These are phyloP conservation scores for Potamilus streckersoni DNA, from an alignment of 1,140 invertebrate species.

Conservation along the genomic window DNA sequence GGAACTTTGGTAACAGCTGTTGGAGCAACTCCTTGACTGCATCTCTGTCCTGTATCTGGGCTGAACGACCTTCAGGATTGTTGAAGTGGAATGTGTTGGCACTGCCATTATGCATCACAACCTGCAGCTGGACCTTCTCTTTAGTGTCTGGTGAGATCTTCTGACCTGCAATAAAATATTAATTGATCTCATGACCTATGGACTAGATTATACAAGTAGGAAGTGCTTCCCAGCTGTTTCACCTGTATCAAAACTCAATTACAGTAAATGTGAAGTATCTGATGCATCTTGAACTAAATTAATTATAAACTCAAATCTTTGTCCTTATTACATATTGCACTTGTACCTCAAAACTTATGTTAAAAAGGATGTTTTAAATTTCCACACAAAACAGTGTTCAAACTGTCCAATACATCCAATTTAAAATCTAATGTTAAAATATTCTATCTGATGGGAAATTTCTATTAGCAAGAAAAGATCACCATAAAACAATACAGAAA, in stretches of 20 bases:
- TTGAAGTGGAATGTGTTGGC: slow-evolving; percentile 99
- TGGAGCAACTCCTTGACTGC: slow-evolving; percentile 93
- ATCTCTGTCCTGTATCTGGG: slow-evolving; percentile 91
- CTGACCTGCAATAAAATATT: slow-evolving; percentile 78
- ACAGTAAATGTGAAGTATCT: not conserved
- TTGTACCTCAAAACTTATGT: not conserved
- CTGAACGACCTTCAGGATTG: slow-evolving; percentile 83
- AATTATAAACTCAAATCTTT: not conserved
- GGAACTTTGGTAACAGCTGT: slow-evolving; percentile 94
- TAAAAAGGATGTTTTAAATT: not conserved
- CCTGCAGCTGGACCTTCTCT: slow-evolving; percentile 98
- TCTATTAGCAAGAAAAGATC: no score
- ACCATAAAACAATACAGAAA: no score
- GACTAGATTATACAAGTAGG: no score
- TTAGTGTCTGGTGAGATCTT: slow-evolving; percentile 99
- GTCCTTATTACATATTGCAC: not conserved
- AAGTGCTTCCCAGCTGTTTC: no score
- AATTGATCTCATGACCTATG: no score
- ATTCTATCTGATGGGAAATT: no score
- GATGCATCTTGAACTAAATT: not conserved
- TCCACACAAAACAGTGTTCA: no score
- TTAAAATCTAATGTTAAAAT: no score
- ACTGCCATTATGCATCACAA: slow-evolving; percentile 92
- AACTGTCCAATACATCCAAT: no score
- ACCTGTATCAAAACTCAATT: no score